Conservation (phyloP, 2,888 invertebrate genomes). For the Drepana falcataria region DNA sequence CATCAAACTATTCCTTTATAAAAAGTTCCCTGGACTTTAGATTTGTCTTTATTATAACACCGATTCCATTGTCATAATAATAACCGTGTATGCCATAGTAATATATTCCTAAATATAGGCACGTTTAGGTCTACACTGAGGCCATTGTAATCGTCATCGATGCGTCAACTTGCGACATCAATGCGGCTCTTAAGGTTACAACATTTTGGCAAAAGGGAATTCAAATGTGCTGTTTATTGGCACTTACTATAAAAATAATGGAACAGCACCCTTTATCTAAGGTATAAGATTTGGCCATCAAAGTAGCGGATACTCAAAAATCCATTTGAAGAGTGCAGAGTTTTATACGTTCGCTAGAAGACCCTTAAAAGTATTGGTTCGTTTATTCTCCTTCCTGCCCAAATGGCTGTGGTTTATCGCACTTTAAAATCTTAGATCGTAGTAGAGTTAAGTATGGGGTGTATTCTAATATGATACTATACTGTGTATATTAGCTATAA, state of each 20-base stretch:
- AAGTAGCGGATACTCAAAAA: constrained; percentile 75
- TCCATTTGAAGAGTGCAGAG: constrained; percentile 74
- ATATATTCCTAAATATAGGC: too few relatives aligned
- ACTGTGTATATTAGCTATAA: constrained; percentile 51
- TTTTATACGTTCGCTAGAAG: constrained; percentile 43
- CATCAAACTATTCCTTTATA: too few relatives aligned
- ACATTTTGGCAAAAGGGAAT: constrained; percentile 33
- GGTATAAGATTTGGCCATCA: constrained; percentile 73
- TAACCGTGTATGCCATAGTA: too few relatives aligned
- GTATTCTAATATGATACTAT: constrained; percentile 47
- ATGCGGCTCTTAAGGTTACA: neutral
- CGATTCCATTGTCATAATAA: too few relatives aligned
- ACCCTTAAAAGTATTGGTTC: constrained; percentile 46
- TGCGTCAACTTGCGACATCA: too few relatives aligned
- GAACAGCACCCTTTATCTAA: constrained; percentile 50
- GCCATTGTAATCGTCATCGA: too few relatives aligned
- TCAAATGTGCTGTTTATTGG: constrained; percentile 63
- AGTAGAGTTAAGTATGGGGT: constrained; percentile 50
- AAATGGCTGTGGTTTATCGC: constrained; percentile 34
- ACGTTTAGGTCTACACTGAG: too few relatives aligned
- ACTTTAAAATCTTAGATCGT: constrained; percentile 36
- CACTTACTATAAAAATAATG: constrained; percentile 65
- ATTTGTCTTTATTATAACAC: too few relatives aligned
- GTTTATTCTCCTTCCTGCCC: constrained; percentile 43
- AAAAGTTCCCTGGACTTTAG: too few relatives aligned